phyloP scores from a whole-genome alignment of 2,113 vertebrate genomes.

The Pelusios castaneus region DNA sequence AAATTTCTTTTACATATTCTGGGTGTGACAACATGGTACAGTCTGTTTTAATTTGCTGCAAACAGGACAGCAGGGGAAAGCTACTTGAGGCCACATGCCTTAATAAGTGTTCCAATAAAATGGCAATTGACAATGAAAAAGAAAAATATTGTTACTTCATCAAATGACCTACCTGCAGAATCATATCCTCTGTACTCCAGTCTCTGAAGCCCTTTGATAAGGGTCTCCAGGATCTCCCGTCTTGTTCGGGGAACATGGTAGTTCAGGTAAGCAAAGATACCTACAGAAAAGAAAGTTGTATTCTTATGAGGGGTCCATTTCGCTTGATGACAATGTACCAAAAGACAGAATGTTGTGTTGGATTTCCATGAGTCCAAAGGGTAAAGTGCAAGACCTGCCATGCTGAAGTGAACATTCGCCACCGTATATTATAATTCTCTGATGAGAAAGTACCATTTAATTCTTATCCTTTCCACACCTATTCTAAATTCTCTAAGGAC shows the following conservation, averaged over 20 bases:
- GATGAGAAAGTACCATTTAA: rapidly evolving
- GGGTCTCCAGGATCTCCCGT: slow-evolving; percentile 95
- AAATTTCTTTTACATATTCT: background rate
- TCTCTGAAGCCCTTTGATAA: slow-evolving; percentile 93
- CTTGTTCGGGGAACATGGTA: slow-evolving; percentile 96
- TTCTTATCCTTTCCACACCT: rapidly evolving
- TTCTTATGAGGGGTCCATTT: background rate
- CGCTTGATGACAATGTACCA: background rate
- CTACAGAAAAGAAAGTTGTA: slow-evolving; percentile 62
- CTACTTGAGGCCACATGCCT: too few relatives aligned
- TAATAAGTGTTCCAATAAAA: rapidly evolving
- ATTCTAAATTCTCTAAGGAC: rapidly evolving
- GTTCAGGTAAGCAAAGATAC: slow-evolving; percentile 99
- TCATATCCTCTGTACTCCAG: slow-evolving; percentile 98
- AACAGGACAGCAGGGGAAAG: background rate
- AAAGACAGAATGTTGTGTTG: background rate
- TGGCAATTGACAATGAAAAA: rapidly evolving
- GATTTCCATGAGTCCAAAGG: rapidly evolving
- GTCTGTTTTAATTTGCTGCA: background rate
- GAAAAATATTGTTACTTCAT: rapidly evolving
- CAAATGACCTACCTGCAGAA: slow-evolving; percentile 85
- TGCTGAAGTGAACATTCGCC: background rate
- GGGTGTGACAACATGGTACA: background rate
- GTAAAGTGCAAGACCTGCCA: rapidly evolving
- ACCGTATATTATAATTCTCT: rapidly evolving